Evolutionary conservation across 2,888 invertebrate genomes (phyloP).

Genomic region (Sepiola atlantica): DNA sequence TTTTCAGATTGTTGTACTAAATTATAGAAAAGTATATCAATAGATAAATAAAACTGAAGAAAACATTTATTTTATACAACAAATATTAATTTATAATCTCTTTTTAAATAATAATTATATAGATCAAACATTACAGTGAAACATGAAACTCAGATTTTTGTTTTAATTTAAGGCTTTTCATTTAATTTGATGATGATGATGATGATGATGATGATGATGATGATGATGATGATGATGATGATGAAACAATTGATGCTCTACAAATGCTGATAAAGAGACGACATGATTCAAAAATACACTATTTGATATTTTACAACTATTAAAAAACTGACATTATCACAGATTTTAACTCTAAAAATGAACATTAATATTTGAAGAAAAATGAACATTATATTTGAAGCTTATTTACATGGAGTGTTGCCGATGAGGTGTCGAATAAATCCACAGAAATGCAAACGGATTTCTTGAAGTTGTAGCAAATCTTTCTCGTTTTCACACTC

Average conservation of each 20-base stretch:
- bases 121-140: not conserved
- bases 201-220: not conserved
- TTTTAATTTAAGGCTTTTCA: too few relatives aligned
- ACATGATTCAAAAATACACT: not conserved
- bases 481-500: constrained; percentile 96
- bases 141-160: not conserved
- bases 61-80: not conserved
- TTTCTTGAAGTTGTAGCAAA: constrained; percentile 86
- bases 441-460: constrained; percentile 93
- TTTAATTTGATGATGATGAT: too few relatives aligned
- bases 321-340: not conserved
- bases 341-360: not conserved
- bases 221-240: not conserved
- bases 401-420: constrained; percentile 86
- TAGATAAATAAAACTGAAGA: not conserved
- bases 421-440: constrained; percentile 94
- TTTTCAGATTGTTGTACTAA: not conserved
- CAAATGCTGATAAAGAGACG: not conserved
- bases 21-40: not conserved
- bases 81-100: too few relatives aligned
- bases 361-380: not conserved
- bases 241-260: not conserved
- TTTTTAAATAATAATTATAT: not conserved
- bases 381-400: not conserved
- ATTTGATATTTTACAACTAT: not conserved